Percentiles rank a stretch among this genome's conserved stretches.
Conservation (phyloP, 2,888 invertebrate species). For the Tenthredo mesomela region DNA sequence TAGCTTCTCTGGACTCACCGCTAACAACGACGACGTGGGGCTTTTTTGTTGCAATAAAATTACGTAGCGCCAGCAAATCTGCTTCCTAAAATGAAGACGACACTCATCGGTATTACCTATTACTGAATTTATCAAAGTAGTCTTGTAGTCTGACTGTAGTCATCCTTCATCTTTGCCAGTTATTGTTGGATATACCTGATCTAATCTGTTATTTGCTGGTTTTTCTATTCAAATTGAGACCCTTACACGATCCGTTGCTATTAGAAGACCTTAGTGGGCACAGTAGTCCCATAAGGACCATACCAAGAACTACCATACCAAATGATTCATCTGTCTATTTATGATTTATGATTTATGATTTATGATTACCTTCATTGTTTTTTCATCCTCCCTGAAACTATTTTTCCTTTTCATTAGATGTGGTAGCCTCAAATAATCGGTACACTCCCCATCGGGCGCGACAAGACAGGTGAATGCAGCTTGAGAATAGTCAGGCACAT, state of each 20-base stretch:
- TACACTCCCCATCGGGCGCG: conserved; percentile 94
- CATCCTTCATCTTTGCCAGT: background rate
- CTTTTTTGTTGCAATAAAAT: conserved; percentile 93
- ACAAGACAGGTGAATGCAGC: conserved; percentile 94
- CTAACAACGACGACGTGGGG: conserved; percentile 96
- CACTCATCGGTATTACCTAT: background rate
- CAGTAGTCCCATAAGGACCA: background rate
- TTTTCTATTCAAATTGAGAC: background rate
- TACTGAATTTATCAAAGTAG: background rate
- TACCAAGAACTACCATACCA: background rate
- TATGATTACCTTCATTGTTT: conserved; percentile 79
- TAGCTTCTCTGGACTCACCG: conserved; percentile 93
- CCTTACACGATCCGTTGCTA: background rate
- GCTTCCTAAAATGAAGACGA: conserved; percentile 77
- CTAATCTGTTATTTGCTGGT: background rate
- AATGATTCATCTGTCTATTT: conserved; percentile 43
- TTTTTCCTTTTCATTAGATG: conserved; percentile 92
- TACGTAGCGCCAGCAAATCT: conserved; percentile 85
- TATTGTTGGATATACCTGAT: background rate
- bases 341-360: too few species aligned
- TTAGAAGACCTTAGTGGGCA: background rate
- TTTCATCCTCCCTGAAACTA: conserved; percentile 85
- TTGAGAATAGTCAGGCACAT: conserved; percentile 90
- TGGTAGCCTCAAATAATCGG: conserved; percentile 93
- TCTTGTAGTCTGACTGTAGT: background rate